Evolutionary conservation across 2,797 vertebrate genomes (phyloP), one percentile per base, ranked within the genome.

Genomic region (Pyrrhura leucotis): DNA sequence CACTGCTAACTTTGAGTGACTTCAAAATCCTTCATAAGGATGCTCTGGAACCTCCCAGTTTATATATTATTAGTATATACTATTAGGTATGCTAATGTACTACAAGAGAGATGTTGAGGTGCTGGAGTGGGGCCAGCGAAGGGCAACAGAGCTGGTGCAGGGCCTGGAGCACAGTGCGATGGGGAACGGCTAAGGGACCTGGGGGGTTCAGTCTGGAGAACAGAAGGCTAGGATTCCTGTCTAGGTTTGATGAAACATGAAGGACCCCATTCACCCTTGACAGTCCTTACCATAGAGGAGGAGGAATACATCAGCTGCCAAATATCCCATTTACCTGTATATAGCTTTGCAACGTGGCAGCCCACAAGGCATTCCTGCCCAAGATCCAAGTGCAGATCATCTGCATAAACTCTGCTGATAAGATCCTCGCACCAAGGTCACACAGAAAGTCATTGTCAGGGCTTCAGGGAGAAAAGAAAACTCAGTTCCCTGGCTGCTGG

Each of bases 261-360:
- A 75, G 26, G 20, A 45, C 7, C 11, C 73, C 51, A 22, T 6
- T 28, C 10, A 53, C 21, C 25, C 45, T 44, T 19, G n/a, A 40
- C 19, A 68, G 25, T 44, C 29, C 31, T 50, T 37, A 39, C 29
- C 61, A 73, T 23, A 13, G 0, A 40, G 20, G 9, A 88, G n/a
- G 14, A 91, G 6, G 19, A 89, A 82, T 19, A 28, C 14, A 31
- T 6, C 23, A 83, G 44, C 37, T 65, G 23, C 5, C 21, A 29
- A 67, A 44, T 0, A 0, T 17, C 54, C 26, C 9, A 39, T 20
- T 50, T 31, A 39, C 66, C 44, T 8, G 7, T 2, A n/a, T 0
- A 1, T 14, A 80, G 25, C 35, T 75, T 66, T 22, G 28, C n/a
- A 23, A 12, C 0, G 0, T 29, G 53, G 28, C 37, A 89, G 53